Conservation (phyloP, 2,113 vertebrate genomes). For the Eubucco bourcierii region DNA sequence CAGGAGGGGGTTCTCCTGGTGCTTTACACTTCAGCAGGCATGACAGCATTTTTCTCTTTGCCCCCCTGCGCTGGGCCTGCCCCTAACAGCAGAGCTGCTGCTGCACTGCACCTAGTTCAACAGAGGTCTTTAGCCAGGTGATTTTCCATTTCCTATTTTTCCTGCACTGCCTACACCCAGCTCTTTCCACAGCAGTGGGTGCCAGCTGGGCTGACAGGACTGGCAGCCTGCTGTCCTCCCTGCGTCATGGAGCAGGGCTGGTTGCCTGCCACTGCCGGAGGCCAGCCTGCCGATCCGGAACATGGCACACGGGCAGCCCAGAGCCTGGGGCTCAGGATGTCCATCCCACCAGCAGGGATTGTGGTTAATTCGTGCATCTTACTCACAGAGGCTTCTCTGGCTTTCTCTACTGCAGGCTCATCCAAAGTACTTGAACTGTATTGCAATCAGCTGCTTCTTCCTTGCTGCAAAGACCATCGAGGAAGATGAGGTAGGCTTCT, state of each 20-base stretch:
- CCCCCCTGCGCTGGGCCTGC: fast-evolving
- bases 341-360: background rate
- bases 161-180: background rate
- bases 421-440: constrained; percentile 97
- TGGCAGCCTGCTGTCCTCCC: background rate
- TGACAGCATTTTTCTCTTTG: background rate
- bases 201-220: fast-evolving
- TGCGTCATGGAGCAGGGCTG: background rate
- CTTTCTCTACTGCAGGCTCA: constrained; percentile 81
- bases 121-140: background rate
- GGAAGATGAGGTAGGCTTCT: constrained; percentile 89
- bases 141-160: background rate
- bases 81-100: background rate
- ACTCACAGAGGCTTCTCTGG: background rate
- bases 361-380: fast-evolving
- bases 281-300: background rate
- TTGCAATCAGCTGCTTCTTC: constrained; percentile 97
- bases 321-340: background rate
- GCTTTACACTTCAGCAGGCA: background rate
- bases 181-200: background rate
- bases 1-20: background rate
- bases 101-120: background rate
- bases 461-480: constrained; percentile 94
- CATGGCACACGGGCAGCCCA: background rate
- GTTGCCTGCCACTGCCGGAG: background rate